Percentiles rank a stretch among this genome's conserved stretches.
Evolutionary conservation across 23 tunicate species (phyloP).

Genomic region (Styela clava): DNA sequence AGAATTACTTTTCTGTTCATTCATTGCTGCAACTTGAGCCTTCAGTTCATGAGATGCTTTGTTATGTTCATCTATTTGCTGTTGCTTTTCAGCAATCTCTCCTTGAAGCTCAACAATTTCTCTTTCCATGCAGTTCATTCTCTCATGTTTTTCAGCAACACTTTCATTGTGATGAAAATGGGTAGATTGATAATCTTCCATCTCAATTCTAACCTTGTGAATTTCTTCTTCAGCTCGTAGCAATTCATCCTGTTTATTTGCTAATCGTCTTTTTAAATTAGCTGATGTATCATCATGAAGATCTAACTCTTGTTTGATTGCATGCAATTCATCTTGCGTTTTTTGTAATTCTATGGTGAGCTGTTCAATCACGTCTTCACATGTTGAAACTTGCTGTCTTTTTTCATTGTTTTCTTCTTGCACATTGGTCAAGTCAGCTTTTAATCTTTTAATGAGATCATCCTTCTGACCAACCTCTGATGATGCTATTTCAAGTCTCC

Average conservation of each 20-base stretch:
- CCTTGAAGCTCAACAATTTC: constrained; percentile 40
- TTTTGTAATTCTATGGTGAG: constrained; percentile 66
- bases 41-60: constrained; percentile 47
- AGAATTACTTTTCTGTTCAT: constrained; percentile 25
- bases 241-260: constrained; percentile 35
- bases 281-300: constrained; percentile 67
- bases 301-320: constrained; percentile 47
- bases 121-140: constrained; percentile 34
- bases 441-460: constrained; percentile 53
- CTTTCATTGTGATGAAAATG: constrained; percentile 72
- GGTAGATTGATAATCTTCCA: constrained; percentile 54
- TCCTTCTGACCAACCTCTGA: constrained; percentile 65
- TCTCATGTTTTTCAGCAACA: constrained; percentile 68
- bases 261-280: constrained; percentile 32
- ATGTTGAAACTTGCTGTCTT: constrained; percentile 59
- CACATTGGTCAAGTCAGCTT: constrained; percentile 36
- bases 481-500: constrained; percentile 53
- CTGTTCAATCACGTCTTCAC: constrained; percentile 80
- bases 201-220: constrained; percentile 39
- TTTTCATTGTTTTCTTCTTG: constrained; percentile 44
- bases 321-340: constrained; percentile 58
- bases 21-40: constrained; percentile 33
- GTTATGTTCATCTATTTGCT: constrained; percentile 35
- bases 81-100: constrained; percentile 46
- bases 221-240: constrained; percentile 33